Evolutionary conservation across 2,888 invertebrate genomes (phyloP), one percentile per base, ranked within the genome.

Genomic region (Spodoptera picta): DNA sequence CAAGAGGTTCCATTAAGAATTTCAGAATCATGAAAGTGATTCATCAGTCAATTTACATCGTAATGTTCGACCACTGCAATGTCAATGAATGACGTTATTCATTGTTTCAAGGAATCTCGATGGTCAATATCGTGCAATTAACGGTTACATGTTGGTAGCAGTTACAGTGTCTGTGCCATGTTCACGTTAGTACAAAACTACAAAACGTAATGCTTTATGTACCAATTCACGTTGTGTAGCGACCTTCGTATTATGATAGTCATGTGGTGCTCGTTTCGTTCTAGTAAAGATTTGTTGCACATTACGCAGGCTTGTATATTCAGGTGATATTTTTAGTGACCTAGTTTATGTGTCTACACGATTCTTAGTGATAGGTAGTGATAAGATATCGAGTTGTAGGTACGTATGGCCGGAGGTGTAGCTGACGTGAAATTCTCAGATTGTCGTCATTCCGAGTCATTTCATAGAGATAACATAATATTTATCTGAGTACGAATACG

Each of bases 61-160:
- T 47, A 59, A 44, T 48, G 55, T 63, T 66, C 52, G 65, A 55
- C 59, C 50, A 60, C 47, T 54, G 46, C 65, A 61, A 65, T 65
- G 65, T 67, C 68, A 61, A 60, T 63, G 73, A 76, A 80, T 83
- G 83, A 80, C 81, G 82, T 73, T 76, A 72, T 76, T 77, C 79
- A 84, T 84, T 84, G 80, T 83, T 85, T 81, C 80, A 75, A 78
- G 77, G 79, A 83, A 83, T 77, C 85, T 77, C 80, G 84, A 83
- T 83, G 84, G 85, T 79, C 83, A 83, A 78, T 84, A 82, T 75
- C 74, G 62, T 52, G 69, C 60, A 80, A 83, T 83, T 82, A 82
- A 71, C 67, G 50, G 68, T 56, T 69, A 70, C 56, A 65, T 36
- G 45, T 60, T 66, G 65, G 52, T 72, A 59, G 60, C 60, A 54